Base-by-base conservation (phyloP, 2,888 invertebrate species). In the Caenorhabditis sp. region DNA sequence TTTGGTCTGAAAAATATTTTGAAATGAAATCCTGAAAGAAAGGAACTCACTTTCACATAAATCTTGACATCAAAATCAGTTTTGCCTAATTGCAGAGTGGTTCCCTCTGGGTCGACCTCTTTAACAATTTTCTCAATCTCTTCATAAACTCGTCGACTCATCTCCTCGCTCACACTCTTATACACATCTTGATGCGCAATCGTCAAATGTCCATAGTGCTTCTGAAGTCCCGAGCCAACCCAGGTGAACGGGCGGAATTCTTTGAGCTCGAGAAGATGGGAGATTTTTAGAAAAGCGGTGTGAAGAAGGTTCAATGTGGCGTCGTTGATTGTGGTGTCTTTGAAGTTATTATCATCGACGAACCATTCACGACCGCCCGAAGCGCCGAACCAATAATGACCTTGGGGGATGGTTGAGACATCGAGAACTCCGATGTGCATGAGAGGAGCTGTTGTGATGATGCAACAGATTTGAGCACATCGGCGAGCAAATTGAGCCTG, bases 321-420 rank as follows among this genome's bases (percentile, higher is more conserved):
- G 21, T 82, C 84, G 27, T 81, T 76, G 53, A 87, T 85, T 17
- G 84, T 82, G 14, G 74, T 71, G 61, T 87, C 87, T 68, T 86
- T 86, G 83, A 87, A 87, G 61, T 88, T 85, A 62, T 82, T 77
- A 1, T 77, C 84, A 31, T 85, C 84, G 27, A 87, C 80, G 63
- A 83, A 87, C 87, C 87, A 87, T 68, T 87, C 88, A 8, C 87
- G 81, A 20, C 87, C 87, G n/a, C 80, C 87, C 1, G 86, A 86
- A 1, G 87, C 87, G 17, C 87, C 87, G 62, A 84, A 87, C 72
- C 83, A 85, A 65, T 87, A 87, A 61, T 87, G 86, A n/a, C 87
- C 77, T 25, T 67, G 65, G 4, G 78, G 78, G 57, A 78, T 76
- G 12, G 78, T 78, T 31, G 73, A 74, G 10, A 78, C 78, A 56